phyloP scores from a whole-genome alignment of 1,140 invertebrate genomes.

The Zaprionus camerounensis region DNA sequence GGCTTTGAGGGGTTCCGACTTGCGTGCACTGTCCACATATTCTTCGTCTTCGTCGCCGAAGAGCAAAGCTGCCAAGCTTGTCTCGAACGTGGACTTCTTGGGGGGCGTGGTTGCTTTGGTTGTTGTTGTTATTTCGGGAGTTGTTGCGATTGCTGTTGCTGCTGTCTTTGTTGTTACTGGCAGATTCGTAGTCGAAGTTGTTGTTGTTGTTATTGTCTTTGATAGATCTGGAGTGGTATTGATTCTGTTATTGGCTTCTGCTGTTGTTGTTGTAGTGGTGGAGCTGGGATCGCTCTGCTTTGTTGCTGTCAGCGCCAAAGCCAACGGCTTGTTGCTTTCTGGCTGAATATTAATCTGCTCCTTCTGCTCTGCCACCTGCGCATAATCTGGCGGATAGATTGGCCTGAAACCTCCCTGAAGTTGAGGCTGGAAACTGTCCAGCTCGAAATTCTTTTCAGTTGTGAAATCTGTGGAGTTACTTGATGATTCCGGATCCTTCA shows the following conservation, averaged over 20 bases:
- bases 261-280: conserved; percentile 30
- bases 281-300: conserved; percentile 21
- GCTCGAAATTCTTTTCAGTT: conserved; percentile 85
- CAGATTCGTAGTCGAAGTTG: conserved; percentile 43
- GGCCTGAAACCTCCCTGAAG: conserved; percentile 89
- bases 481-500: conserved; percentile 37
- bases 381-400: conserved; percentile 85
- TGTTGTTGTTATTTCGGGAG: conserved; percentile 28
- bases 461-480: conserved; percentile 33
- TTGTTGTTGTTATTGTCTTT: conserved; percentile 25
- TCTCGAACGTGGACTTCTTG: conserved; percentile 77
- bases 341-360: neutral
- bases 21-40: conserved; percentile 65
- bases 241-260: neutral
- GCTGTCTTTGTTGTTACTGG: conserved; percentile 40
- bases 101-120: conserved; percentile 44
- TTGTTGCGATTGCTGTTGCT: neutral
- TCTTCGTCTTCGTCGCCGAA: conserved; percentile 76
- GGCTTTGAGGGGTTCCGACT: conserved; percentile 36
- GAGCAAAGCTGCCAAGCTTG: conserved; percentile 74
- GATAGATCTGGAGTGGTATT: neutral
- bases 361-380: conserved; percentile 51
- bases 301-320: conserved; percentile 30
- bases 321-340: conserved; percentile 53
- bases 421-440: conserved; percentile 89